Evolutionary conservation across 1,140 invertebrate species (phyloP).

Genomic region (Drosophila equinoxialis): DNA sequence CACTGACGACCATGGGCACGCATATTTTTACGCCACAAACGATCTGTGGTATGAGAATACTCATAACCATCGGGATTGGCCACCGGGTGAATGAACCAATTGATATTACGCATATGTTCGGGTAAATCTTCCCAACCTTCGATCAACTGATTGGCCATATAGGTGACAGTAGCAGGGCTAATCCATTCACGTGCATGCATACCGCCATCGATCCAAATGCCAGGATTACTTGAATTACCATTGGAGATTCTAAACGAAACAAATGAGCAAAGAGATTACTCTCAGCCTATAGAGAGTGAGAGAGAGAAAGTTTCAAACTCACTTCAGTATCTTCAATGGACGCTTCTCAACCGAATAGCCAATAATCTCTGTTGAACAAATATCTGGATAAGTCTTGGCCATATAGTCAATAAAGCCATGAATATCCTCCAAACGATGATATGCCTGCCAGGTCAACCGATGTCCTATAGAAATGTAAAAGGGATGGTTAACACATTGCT

Average conservation of each 20-base stretch:
- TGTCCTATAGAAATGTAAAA: conserved; percentile 85
- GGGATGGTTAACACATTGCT: conserved; percentile 7
- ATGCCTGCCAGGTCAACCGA: conserved; percentile 91
- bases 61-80: conserved; percentile 95
- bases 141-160: conserved; percentile 91
- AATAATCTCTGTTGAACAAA: conserved; percentile 88
- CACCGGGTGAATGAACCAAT: conserved; percentile 92
- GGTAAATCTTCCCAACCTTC: conserved; percentile 88
- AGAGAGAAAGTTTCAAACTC: conserved; percentile 23
- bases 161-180: conserved; percentile 92
- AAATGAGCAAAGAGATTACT: too few species aligned
- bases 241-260: conserved; percentile 85
- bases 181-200: conserved; percentile 98
- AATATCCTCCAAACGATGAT: conserved; percentile 89
- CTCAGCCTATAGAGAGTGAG: background rate
- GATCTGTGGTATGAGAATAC: conserved; percentile 89
- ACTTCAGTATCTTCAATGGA: conserved; percentile 88
- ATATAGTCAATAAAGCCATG: conserved; percentile 90
- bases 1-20: conserved; percentile 85
- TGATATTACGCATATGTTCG: conserved; percentile 88
- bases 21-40: conserved; percentile 93
- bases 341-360: conserved; percentile 90
- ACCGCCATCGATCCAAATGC: conserved; percentile 88
- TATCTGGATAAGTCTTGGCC: conserved; percentile 87
- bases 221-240: conserved; percentile 85